Base-by-base conservation (phyloP, 1,140 invertebrate species). In the Danaus plexippus region DNA sequence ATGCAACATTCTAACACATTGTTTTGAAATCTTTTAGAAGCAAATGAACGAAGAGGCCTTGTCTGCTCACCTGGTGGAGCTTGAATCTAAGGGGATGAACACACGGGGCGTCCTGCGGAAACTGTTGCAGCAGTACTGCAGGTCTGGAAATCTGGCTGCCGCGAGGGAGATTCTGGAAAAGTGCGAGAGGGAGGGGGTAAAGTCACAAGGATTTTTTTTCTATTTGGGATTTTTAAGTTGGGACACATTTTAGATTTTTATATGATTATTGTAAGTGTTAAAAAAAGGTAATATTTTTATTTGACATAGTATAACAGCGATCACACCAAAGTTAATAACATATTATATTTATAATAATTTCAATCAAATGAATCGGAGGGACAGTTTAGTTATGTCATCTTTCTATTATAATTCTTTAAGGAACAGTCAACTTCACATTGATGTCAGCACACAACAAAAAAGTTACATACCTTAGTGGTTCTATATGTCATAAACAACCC, bases 31-130 rank as follows among this genome's bases (percentile, higher is more conserved):
- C 22, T 32, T 32, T 32, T 32, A 90, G 83, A 78, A 77, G 61
- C 71, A 88, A 32, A 90, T 91, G 90, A 85, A 78, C 59, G 61
- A 87, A 9, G 80, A 85, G 4, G 73, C 88, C 41, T 63, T 92
- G 9, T 78, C 88, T 44, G 79, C 78, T 12, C 89, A 90, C 64
- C 57, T 91, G 0, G 63, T 74, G 4, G 89, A 91, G 64, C 58
- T 91, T 15, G 85, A 88, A 64, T 75, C 78, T 15, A 89, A 91
- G 63, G 77, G 82, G 9, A 85, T 89, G 84, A 89, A 90, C 73
- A 88, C 85, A 18, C 77, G 89, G n/a, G 88, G 89, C 0, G 83
- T 89, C 0, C 46, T 91, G 3, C 66, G 89, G 32, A 87, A 79
- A 56, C 65, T 92, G 32, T 66, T 91, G 1, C 85, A 89, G 47